Evolutionary conservation across 2,797 vertebrate species (phyloP), one percentile per base, ranked within the genome.

Genomic region (Scarus forsteni): DNA sequence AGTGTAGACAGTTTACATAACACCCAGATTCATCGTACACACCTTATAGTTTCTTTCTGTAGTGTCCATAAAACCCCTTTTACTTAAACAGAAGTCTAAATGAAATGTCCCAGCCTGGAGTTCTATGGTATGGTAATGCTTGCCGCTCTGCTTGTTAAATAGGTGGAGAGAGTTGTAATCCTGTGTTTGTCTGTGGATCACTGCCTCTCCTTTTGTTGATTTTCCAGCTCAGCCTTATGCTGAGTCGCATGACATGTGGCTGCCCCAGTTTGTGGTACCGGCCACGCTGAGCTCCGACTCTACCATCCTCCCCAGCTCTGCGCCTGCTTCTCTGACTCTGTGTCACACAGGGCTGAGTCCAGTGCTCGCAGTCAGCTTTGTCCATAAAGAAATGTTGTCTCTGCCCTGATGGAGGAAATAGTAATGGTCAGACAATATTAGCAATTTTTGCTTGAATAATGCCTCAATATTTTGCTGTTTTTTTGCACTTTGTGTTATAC

Each of bases 221-320:
- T 70, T 80, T 78, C 79, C 79, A 77, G 64, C 77, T 84, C 67
- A 48, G 76, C 85, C 84, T 84, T 89, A 74, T 88, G 88, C 75
- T 54, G 81, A 80, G 72, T 88, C 38, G 40, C 68, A 54, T 81
- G 88, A 86, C 89, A 88, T 91, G 86, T 91, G 89, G 83, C 85
- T 67, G 78, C 48, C 87, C 78, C 86, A 54, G 89, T 87, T 79
- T 89, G 91, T 39, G 78, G 88, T 83, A 80, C 68, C 38, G 45
- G 71, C 72, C 81, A 76, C 40, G 83, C 87, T 84, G 90, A 0
- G 75, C 72, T 70, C 66, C 50, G 58, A 40, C 76, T 77, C 73
- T 39, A 45, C 72, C 70, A 50, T 57, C 46, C 74, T 75, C 66
- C 66, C 56, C 40, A 45, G 61, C 68, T 1, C 67, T 75, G 11